Percentiles rank a stretch among this genome's conserved stretches.
phyloP scores from a whole-genome alignment of 2,113 vertebrate genomes.

The Cyphomyrus discorhynchus region DNA sequence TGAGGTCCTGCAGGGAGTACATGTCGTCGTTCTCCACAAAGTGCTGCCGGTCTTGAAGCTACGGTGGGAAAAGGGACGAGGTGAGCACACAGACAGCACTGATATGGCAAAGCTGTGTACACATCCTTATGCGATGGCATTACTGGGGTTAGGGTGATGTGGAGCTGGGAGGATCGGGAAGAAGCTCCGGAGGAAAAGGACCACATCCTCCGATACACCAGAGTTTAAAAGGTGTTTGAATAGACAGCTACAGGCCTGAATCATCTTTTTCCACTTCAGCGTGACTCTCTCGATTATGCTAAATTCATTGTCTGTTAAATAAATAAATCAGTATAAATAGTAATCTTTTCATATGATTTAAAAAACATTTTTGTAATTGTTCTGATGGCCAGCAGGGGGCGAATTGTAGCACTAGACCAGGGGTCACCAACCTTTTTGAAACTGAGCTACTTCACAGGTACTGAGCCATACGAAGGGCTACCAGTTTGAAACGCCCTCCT shows the following conservation, averaged over 20 bases:
- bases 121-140: not conserved
- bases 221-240: not conserved
- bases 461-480: too few species aligned
- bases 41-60: slow-evolving; percentile 96
- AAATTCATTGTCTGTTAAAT: not conserved
- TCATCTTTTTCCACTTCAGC: not conserved
- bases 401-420: not conserved
- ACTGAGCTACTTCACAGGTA: too few species aligned
- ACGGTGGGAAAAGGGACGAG: not conserved
- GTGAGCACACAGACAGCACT: not conserved
- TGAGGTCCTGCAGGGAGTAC: slow-evolving; percentile 94
- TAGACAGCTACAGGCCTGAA: not conserved
- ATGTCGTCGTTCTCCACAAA: slow-evolving; percentile 98
- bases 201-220: not conserved
- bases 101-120: not conserved
- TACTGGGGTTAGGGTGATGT: not conserved
- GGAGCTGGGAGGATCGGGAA: not conserved
- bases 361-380: not conserved
- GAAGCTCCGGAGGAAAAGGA: not conserved
- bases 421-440: too few species aligned
- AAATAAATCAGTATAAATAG: not conserved
- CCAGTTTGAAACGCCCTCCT: too few species aligned
- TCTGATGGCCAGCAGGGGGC: not conserved
- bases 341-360: not conserved
- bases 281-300: not conserved